Conservation (phyloP, 2,797 vertebrate genomes). For the Salarias fasciatus region DNA sequence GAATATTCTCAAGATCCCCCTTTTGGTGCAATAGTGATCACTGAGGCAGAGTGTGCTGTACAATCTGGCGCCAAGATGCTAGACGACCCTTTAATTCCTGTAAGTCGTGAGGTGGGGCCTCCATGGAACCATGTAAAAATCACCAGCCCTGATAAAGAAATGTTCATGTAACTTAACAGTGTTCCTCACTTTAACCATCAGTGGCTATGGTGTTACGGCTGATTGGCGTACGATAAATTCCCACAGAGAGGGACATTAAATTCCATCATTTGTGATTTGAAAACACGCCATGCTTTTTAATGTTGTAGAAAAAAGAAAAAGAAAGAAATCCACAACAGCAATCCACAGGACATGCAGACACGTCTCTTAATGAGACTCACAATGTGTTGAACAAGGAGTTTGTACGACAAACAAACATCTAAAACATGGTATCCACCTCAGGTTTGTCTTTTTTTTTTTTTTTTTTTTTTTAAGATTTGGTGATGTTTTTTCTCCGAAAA, state of each 20-base stretch:
- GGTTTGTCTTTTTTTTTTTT: not conserved
- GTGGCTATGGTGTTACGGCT: too few species aligned
- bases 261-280: constrained; percentile 8
- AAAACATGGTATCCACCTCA: not conserved
- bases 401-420: constrained; percentile 17
- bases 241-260: constrained; percentile 22
- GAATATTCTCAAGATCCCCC: too few species aligned
- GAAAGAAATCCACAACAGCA: constrained; percentile 29
- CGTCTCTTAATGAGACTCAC: constrained; percentile 8
- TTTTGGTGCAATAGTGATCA: too few species aligned
- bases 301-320: constrained; percentile 23
- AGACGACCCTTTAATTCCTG: too few species aligned
- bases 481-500: constrained; percentile 38
- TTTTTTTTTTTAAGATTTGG: constrained; percentile 19
- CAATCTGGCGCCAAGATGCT: too few species aligned
- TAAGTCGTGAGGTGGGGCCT: too few species aligned
- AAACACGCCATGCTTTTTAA: constrained; percentile 37
- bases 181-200: too few species aligned
- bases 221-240: not conserved
- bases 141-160: too few species aligned
- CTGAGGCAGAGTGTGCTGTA: too few species aligned
- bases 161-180: too few species aligned
- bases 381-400: constrained; percentile 7
- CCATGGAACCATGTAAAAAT: too few species aligned
- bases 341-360: constrained; percentile 50